Evolutionary conservation across 2,888 invertebrate genomes (phyloP).

Genomic region (Trichopoda pennipes): DNA sequence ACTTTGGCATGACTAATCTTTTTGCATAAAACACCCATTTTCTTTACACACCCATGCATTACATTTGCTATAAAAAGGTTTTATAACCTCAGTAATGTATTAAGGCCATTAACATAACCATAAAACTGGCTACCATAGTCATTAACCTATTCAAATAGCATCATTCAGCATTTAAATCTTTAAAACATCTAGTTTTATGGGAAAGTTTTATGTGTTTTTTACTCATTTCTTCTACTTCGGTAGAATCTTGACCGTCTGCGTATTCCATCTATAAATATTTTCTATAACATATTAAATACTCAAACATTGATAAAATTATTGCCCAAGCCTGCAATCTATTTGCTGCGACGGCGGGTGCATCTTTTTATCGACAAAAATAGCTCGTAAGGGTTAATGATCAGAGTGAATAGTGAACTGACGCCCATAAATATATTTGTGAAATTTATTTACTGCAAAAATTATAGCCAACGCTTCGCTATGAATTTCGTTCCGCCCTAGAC

Average conservation of each 20-base stretch:
- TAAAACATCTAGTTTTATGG: conserved; percentile 8
- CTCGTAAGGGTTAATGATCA: conserved; percentile 20
- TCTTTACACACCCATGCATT: conserved; percentile 43
- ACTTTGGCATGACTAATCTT: conserved; percentile 7
- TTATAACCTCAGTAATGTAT: neutral
- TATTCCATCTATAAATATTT: conserved; percentile 32
- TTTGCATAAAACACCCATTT: conserved; percentile 51
- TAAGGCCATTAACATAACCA: conserved; percentile 20
- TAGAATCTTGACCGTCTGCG: conserved; percentile 49
- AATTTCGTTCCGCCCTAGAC: conserved; percentile 30
- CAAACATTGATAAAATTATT: neutral
- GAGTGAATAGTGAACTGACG: conserved; percentile 26
- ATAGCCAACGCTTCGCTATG: conserved; percentile 48
- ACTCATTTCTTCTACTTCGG: conserved; percentile 17
- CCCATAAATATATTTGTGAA: conserved; percentile 9
- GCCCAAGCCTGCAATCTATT: neutral
- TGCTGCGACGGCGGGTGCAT: conserved; percentile 15
- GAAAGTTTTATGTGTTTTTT: conserved; percentile 28
- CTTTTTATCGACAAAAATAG: conserved; percentile 20
- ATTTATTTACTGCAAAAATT: conserved; percentile 32
- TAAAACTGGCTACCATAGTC: no score
- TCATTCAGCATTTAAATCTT: conserved; percentile 7
- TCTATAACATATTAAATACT: conserved; percentile 2
- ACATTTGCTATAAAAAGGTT: conserved; percentile 25
- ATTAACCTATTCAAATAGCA: neutral